Evolutionary conservation across 1,140 invertebrate genomes (phyloP), one percentile per base, ranked within the genome.

Genomic region (Choristoneura fumiferana): DNA sequence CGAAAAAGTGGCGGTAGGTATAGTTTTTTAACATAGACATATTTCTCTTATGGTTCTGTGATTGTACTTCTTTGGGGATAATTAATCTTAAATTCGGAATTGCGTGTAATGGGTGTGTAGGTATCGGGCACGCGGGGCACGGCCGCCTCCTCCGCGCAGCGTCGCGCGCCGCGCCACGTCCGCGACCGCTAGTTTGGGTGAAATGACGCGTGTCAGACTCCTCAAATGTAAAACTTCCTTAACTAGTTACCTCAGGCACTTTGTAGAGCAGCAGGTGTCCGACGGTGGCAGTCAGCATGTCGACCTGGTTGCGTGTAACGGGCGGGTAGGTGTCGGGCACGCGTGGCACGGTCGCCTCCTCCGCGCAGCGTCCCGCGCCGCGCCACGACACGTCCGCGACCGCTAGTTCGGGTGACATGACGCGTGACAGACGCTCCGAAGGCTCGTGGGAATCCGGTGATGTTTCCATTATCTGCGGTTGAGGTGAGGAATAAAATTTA

Each of bases 251-350:
- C 64, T 93, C 92, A 6, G 94, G 95, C 53, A 98, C 95, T 82
- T 93, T 93, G 78, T 92, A 96, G 0, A 96, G 90, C 1, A 97
- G 90, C 62, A 97, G 87, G 76, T 94, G 92, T 37, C 96, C 96
- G 40, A 94, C 93, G 5, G 93, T 94, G 15, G 95, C 95, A 71
- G 95, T 95, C 17, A 97, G 90, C 29, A 93, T 92, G 90, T 97
- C 96, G 35, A 98, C 94, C 76, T 94, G 95, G 87, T 97, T 97
- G 37, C 95, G 89, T 10, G 94, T 92, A 64, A 94, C 90, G 0
- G 96, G 96, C 49, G 94, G 91, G 68, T 92, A 93, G 69, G 96
- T 96, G 57, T 91, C 85, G 17, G 89, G 89, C 17, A 91, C 89
- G 38, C 89, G 82, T 0, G 90, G 78, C 12, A 89, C 76, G 58